A percentile compares a stretch with the other conserved stretches of the same genome.
Conservation (phyloP, 1,140 invertebrate species). For the Dysdera silvatica region DNA sequence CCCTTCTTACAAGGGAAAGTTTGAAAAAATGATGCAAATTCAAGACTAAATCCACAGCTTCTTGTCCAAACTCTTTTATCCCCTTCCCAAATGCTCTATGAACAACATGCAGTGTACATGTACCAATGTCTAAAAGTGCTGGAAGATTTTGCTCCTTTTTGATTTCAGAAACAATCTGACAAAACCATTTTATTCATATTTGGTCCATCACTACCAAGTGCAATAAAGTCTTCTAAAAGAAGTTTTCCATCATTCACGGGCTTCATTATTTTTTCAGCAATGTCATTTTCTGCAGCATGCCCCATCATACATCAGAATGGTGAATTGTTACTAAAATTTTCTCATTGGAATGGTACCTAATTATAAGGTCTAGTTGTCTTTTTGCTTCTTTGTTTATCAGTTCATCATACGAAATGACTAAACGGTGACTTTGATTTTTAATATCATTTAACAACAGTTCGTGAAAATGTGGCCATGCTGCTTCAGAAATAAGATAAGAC, state of each 20-base stretch:
- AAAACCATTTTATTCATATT: background rate
- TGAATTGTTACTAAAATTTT: background rate
- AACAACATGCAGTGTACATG: background rate
- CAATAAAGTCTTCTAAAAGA: background rate
- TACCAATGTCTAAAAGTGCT: background rate
- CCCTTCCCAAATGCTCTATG: background rate
- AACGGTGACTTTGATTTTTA: background rate
- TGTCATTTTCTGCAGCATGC: background rate
- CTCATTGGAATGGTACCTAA: background rate
- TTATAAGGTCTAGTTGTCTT: background rate
- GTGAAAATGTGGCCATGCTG: background rate
- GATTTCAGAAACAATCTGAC: background rate
- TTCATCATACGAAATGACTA: background rate
- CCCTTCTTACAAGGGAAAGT: background rate
- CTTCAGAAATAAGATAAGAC: background rate
- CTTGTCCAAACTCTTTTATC: background rate
- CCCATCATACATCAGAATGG: background rate
- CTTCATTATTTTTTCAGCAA: background rate
- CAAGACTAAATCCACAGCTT: background rate
- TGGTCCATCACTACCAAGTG: background rate
- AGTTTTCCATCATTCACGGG: background rate
- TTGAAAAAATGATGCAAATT: background rate
- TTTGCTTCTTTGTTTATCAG: background rate
- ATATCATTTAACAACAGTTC: background rate
- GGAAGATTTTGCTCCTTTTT: background rate